Base-by-base conservation (phyloP, 2,888 invertebrate species). In the Diarsia brunnea region DNA sequence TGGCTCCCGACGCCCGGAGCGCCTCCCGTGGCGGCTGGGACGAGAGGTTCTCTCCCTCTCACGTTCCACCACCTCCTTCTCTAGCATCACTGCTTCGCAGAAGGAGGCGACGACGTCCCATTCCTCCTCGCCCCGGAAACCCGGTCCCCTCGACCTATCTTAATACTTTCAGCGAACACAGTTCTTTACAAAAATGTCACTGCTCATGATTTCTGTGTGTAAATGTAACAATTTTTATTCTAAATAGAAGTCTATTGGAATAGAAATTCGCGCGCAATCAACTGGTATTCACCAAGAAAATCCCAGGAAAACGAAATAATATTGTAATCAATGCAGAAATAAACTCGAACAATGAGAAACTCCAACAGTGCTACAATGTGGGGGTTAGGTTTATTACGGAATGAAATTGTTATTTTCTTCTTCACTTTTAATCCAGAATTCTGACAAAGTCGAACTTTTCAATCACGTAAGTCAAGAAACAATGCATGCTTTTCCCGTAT, bases 251-350 rank as follows among this genome's bases (percentile, higher is more conserved):
- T 5, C 38, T 4, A 38, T 21, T 1, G 12, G 8, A 66, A 60
- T 27, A 55, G 31, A 55, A 0, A 55, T 24, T 43, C 8, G 14
- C 19, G 10, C 21, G 51, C 58, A 58, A 58, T 61, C 43, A 73
- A 60, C 12, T 21, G 49, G 16, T 38, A 78, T 45, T 60, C 45
- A 51, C 4, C n/a, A n/a, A 53, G 16, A 21, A 45, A 70, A 47
- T 14, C 11, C 21, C 12, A 10, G 1, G 7, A 43, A 43, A 69
- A 27, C 21, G 16, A 45, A 61, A 75, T 31, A 3, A 24, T 24
- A 78, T 38, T 53, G 53, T 63, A 78, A 69, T 45, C 21, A 69
- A 19, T 31, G 31, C 45, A 76, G n/a, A 61, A 78, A 70, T 63
- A 70, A 63, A 79, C 27, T 63, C 16, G 2, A 60, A 61, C 14